phyloP scores from a whole-genome alignment of 2,113 vertebrate genomes.

The Pseudorectes ferrugineus region DNA sequence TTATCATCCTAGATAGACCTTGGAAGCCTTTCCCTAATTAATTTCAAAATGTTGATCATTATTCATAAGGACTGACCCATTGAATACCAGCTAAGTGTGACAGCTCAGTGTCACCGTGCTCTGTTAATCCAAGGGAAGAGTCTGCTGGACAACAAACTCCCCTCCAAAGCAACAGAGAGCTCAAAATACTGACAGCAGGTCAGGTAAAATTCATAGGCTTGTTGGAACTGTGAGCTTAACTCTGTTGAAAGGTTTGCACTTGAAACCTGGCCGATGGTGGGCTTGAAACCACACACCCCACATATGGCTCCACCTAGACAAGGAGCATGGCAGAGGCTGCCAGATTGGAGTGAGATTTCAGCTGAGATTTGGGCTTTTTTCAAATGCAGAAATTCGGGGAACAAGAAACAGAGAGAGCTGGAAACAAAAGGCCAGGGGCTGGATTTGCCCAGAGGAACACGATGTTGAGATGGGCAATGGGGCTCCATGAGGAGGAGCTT shows the following conservation, averaged over 20 bases:
- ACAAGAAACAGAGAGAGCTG: background rate
- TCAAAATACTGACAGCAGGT: background rate
- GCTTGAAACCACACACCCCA: background rate
- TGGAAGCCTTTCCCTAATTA: background rate
- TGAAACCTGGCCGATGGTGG: background rate
- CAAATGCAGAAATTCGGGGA: background rate
- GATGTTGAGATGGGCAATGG: background rate
- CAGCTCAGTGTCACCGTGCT: background rate
- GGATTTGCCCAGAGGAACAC: background rate
- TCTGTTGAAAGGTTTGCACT: background rate
- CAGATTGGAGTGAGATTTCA: background rate
- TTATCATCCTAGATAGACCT: background rate
- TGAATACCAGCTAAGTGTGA: background rate
- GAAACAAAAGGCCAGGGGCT: background rate
- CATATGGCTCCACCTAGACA: background rate
- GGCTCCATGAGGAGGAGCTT: background rate
- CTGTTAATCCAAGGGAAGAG: background rate
- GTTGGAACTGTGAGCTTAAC: background rate
- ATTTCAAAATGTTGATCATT: background rate
- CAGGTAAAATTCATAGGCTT: background rate
- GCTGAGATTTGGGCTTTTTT: background rate
- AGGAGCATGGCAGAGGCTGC: background rate
- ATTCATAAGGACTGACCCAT: background rate
- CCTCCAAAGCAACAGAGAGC: background rate
- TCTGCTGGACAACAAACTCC: background rate